A percentile compares a stretch with the other conserved stretches of the same genome.
Conservation (phyloP, 2,113 vertebrate species). For the Sakesphorus luctuosus region DNA sequence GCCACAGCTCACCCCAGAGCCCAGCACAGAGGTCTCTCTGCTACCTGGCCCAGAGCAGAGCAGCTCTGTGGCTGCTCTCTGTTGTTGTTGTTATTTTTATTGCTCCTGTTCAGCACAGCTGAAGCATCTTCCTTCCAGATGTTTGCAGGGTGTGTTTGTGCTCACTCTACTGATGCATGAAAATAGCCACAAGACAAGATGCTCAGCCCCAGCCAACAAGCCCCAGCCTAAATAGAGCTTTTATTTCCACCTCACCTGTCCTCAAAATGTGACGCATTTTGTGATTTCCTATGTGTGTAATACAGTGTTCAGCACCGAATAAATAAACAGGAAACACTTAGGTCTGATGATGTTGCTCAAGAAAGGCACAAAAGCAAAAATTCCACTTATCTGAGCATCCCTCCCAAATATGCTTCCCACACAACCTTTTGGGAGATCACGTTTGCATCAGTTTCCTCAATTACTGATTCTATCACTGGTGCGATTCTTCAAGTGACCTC, state of each 20-base stretch:
- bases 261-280: neutral
- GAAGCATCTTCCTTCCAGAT: conserved; percentile 19
- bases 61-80: neutral
- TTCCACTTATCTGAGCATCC: conserved; percentile 35
- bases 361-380: conserved; percentile 25
- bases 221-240: neutral
- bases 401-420: conserved; percentile 58
- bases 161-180: neutral
- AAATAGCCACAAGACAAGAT: neutral
- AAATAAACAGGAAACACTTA: conserved; percentile 21
- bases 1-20: neutral
- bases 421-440: conserved; percentile 60
- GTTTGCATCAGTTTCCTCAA: conserved; percentile 59
- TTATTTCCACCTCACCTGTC: conserved; percentile 29
- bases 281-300: neutral
- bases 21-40: accelerated
- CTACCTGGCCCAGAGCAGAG: neutral
- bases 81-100: neutral
- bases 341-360: neutral
- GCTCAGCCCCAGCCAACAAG: neutral
- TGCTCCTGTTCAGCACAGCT: neutral
- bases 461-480: neutral
- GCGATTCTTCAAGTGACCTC: neutral
- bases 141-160: neutral
- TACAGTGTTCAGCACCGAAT: accelerated